Conservation (phyloP, 2,797 vertebrate species). For the Manis javanica region DNA sequence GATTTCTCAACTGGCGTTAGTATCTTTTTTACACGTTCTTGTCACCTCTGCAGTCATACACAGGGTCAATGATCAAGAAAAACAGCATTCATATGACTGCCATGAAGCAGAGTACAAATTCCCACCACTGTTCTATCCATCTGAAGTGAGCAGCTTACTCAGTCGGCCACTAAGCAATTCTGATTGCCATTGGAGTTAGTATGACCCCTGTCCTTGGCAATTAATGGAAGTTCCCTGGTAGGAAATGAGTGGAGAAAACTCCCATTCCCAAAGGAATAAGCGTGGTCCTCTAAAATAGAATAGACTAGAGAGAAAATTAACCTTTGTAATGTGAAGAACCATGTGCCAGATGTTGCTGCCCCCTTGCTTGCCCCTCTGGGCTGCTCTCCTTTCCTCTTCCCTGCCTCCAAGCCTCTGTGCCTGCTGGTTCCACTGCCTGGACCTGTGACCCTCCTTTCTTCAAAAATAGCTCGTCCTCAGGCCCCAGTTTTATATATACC, state of each 20-base stretch:
- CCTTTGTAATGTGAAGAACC: background rate
- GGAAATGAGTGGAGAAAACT: constrained; percentile 30
- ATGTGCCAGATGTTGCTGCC: background rate
- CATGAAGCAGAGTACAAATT: background rate
- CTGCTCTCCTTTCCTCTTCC: background rate
- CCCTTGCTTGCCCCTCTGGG: background rate
- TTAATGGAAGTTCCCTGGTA: background rate
- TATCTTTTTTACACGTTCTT: constrained; percentile 20
- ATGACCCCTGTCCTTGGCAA: constrained; percentile 10
- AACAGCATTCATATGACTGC: background rate
- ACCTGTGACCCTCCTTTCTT: background rate
- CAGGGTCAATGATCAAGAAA: constrained; percentile 41
- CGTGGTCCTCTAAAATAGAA: constrained; percentile 9
- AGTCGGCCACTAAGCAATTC: background rate
- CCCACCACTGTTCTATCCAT: background rate
- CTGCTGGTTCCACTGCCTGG: background rate
- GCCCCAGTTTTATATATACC: background rate
- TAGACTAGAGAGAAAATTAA: background rate
- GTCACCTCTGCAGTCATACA: background rate
- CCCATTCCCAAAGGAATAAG: constrained; percentile 20
- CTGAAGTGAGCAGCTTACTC: background rate
- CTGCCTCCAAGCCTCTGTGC: background rate
- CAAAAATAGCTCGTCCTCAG: background rate
- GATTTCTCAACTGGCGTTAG: constrained; percentile 32
- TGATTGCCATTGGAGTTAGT: background rate